Conservation (phyloP, 1,140 invertebrate species). For the Potamilus streckersoni region DNA sequence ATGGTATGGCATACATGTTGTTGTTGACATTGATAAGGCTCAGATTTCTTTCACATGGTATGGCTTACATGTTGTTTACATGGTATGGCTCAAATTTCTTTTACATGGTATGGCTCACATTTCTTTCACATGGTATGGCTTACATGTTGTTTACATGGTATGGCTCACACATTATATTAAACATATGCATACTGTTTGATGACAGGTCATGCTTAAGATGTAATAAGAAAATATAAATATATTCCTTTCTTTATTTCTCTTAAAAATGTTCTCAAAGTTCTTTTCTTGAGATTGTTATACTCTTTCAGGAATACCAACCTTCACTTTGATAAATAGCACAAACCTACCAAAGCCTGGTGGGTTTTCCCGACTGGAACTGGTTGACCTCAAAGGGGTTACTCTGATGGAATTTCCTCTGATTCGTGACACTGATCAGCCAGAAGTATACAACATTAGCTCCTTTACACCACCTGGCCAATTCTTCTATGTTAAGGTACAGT, state of each 20-base stretch:
- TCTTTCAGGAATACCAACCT: constrained; percentile 68
- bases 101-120: too few species aligned
- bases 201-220: too few species aligned
- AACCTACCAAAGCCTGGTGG: constrained; percentile 60
- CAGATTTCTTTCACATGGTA: too few species aligned
- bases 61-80: too few species aligned
- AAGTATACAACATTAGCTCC: constrained; percentile 64
- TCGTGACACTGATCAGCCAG: constrained; percentile 54
- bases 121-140: too few species aligned
- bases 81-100: too few species aligned
- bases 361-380: constrained; percentile 68
- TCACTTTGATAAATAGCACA: constrained; percentile 70
- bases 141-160: too few species aligned
- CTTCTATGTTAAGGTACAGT: constrained; percentile 72
- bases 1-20: too few species aligned
- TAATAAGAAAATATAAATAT: not conserved
- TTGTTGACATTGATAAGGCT: too few species aligned
- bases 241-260: not conserved
- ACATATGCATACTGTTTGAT: too few species aligned
- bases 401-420: constrained; percentile 65
- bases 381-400: constrained; percentile 69
- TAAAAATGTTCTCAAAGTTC: not conserved
- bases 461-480: constrained; percentile 64
- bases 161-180: too few species aligned
- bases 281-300: not conserved